Evolutionary conservation across 2,113 vertebrate species (phyloP).

Genomic region (Hyaena hyaena): DNA sequence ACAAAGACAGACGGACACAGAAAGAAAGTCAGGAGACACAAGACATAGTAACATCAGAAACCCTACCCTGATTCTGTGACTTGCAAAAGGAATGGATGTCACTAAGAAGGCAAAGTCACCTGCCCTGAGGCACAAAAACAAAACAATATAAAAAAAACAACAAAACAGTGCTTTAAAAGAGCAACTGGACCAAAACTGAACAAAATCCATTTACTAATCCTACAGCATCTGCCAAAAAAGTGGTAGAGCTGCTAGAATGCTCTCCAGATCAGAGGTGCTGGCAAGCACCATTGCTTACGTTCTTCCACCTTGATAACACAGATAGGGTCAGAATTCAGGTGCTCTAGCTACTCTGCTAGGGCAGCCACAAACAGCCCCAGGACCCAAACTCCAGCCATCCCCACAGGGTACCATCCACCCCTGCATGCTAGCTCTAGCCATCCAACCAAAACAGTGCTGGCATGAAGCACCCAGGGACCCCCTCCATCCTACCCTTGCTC

Average conservation of each 20-base stretch:
- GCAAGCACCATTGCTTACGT: not conserved
- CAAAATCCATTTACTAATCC: not conserved
- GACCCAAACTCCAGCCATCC: not conserved
- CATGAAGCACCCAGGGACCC: too few species aligned
- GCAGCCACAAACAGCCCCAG: not conserved
- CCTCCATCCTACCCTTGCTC: too few species aligned
- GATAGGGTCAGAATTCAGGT: not conserved
- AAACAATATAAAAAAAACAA: not conserved
- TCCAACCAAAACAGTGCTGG: too few species aligned
- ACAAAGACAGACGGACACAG: not conserved
- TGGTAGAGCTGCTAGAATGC: not conserved
- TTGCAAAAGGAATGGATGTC: not conserved
- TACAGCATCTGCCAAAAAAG: not conserved
- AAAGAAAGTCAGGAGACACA: not conserved
- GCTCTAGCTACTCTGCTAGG: not conserved
- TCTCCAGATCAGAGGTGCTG: not conserved
- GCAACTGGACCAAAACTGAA: not conserved
- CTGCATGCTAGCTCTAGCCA: too few species aligned
- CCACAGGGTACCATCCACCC: not conserved
- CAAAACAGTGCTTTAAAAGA: not conserved
- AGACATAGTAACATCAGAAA: not conserved
- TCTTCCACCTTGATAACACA: not conserved
- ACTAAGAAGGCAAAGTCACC: not conserved
- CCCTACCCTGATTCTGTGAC: not conserved
- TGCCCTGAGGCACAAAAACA: not conserved